Evolutionary conservation across 1,140 invertebrate genomes (phyloP).

Genomic region (Drosophila melanica): DNA sequence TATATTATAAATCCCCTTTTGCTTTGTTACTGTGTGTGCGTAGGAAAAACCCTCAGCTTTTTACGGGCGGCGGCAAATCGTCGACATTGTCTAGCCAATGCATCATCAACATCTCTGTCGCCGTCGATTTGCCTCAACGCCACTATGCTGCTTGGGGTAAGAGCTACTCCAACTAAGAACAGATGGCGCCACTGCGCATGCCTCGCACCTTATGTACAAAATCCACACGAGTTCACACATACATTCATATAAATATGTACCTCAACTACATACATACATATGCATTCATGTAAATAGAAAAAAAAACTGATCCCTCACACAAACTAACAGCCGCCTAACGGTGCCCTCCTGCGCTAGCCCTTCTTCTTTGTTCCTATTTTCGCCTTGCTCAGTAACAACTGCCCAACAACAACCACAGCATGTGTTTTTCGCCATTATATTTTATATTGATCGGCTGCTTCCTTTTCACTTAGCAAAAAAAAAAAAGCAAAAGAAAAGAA

Average conservation of each 20-base stretch:
- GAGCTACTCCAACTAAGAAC: conserved; percentile 42
- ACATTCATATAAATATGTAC: conserved; percentile 7
- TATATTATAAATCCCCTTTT: conserved; percentile 52
- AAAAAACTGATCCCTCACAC: conserved; percentile 73
- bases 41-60: conserved; percentile 67
- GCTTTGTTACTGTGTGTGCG: conserved; percentile 33
- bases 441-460: conserved; percentile 49
- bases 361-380: conserved; percentile 22
- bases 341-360: conserved; percentile 39
- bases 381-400: conserved; percentile 34
- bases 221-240: conserved; percentile 12
- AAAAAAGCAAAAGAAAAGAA: not conserved
- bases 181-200: conserved; percentile 69
- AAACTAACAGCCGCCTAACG: conserved; percentile 51
- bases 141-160: conserved; percentile 34
- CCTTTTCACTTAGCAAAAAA: conserved; percentile 41
- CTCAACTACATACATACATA: conserved; percentile 5
- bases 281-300: conserved; percentile 62
- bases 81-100: conserved; percentile 54
- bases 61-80: conserved; percentile 14
- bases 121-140: conserved; percentile 14
- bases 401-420: conserved; percentile 24
- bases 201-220: conserved; percentile 59
- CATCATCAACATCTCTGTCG: conserved; percentile 59
- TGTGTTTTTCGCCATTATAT: conserved; percentile 47